Evolutionary conservation across 1,140 invertebrate genomes (phyloP), one percentile per base, ranked within the genome.

Genomic region (Centruroides vittatus): DNA sequence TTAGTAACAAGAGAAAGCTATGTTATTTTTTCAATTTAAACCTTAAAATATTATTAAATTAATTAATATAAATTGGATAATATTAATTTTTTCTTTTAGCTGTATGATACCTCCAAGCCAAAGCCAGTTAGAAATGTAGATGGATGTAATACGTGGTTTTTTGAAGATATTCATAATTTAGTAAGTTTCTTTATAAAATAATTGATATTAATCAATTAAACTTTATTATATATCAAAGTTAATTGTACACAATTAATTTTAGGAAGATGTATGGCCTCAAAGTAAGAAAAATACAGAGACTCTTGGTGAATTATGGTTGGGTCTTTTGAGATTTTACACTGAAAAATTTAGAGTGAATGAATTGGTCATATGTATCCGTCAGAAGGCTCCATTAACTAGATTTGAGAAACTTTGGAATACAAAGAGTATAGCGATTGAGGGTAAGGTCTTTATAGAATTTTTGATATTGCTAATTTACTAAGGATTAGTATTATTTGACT

Each of bases 381-480:
- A 79, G 63, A 67, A 65, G 6, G 69, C 69, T 47, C 71, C 71
- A 4, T 67, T 83, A 10, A 75, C 73, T 4, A 73, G 76, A 49
- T 76, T 80, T 67, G 77, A 80, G 61, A 83, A 82, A 65, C 69
- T 79, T 12, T 83, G 82, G 82, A 78, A 75, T 62, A 74, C 75
- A 6, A 73, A 75, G 54, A 73, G 73, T 57, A 73, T 83, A 55
- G 80, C 80, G 1, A 81, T 83, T 67, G 81, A 83, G 74, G 76
- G 76, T 77, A 68, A 58, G 61, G 57, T 57, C 12, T 57, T 62
- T 7, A 55, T 61, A 58, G 23, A 36, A 34, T 61, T 23, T 23
- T 53, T 35, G 0, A 23, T 23, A 23, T 23, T 23, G 23, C 23
- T 23, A 23, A 23, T 23, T 23, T 23, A 23, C 23, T 23, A 23